A percentile compares a stretch with the other conserved stretches of the same genome.
Evolutionary conservation across 2,113 vertebrate genomes (phyloP).

Genomic region (Coturnix japonica): DNA sequence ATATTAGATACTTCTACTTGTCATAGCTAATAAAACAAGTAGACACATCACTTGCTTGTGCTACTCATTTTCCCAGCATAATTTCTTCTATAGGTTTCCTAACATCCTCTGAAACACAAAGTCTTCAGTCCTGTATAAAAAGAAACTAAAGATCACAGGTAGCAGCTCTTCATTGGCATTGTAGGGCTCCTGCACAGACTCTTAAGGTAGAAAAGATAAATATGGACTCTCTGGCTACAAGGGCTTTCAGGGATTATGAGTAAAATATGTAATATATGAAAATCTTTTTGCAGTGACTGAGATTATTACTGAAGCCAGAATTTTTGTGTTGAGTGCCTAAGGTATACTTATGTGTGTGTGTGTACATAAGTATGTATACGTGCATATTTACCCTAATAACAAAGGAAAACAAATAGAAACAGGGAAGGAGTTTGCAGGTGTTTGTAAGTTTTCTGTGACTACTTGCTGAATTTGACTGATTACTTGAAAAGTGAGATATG

Average conservation of each 20-base stretch:
- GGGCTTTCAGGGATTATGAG: constrained; percentile 7
- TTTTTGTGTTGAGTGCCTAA: background rate
- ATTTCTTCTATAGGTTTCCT: background rate
- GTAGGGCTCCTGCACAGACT: constrained; percentile 8
- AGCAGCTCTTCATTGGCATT: background rate
- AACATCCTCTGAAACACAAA: background rate
- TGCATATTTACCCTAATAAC: background rate
- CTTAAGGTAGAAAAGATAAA: constrained; percentile 3
- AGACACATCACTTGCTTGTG: background rate
- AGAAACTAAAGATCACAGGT: background rate
- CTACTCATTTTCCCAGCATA: background rate
- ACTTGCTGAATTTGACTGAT: background rate
- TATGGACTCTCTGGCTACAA: constrained; percentile 23
- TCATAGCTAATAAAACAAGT: background rate
- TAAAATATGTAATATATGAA: constrained; percentile 22
- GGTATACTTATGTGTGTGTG: background rate
- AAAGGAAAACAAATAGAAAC: background rate
- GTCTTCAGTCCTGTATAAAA: background rate
- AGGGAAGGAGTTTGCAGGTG: background rate
- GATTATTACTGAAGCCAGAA: background rate
- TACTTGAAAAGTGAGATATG: background rate
- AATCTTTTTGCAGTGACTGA: background rate
- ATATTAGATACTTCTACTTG: too few species aligned
- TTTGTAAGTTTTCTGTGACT: background rate
- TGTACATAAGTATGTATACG: background rate